These are phyloP conservation scores for Peromyscus melanophrys DNA, from an alignment of 2,797 vertebrate genomes.

Conservation along the genomic window DNA sequence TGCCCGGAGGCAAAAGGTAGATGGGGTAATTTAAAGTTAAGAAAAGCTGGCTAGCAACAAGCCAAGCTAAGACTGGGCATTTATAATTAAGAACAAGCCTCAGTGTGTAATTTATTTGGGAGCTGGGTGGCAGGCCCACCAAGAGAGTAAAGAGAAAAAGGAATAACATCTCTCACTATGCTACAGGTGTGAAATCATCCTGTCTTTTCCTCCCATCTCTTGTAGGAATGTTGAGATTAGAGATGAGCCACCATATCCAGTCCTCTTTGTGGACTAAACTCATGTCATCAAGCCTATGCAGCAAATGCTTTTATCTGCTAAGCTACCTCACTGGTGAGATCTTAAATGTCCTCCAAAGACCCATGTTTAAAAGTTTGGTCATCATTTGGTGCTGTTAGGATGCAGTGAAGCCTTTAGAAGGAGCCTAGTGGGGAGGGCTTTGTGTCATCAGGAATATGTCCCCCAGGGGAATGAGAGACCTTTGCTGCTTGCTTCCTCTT, in stretches of 20 bases:
- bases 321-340: neutral
- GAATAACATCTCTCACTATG: neutral
- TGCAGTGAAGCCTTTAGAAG: neutral
- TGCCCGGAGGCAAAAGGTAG: too few relatives aligned
- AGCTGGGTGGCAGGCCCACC: too few relatives aligned
- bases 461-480: neutral
- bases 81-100: too few relatives aligned
- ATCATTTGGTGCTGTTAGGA: neutral
- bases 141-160: too few relatives aligned
- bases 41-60: too few relatives aligned
- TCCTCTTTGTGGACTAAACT: neutral
- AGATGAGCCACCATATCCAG: neutral
- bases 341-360: neutral
- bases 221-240: neutral
- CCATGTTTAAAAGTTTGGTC: neutral
- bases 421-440: neutral
- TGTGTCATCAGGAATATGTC: neutral
- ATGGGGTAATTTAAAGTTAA: too few relatives aligned
- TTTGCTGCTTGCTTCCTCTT: neutral
- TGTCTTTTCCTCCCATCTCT: neutral
- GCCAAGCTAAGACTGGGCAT: too few relatives aligned
- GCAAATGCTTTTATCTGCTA: neutral
- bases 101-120: too few relatives aligned
- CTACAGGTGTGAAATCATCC: neutral
- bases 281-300: neutral